Percentiles rank a stretch among this genome's conserved stretches.
These are phyloP conservation scores for Thaleichthys pacificus DNA, from an alignment of 2,797 vertebrate species.

Conservation along the genomic window DNA sequence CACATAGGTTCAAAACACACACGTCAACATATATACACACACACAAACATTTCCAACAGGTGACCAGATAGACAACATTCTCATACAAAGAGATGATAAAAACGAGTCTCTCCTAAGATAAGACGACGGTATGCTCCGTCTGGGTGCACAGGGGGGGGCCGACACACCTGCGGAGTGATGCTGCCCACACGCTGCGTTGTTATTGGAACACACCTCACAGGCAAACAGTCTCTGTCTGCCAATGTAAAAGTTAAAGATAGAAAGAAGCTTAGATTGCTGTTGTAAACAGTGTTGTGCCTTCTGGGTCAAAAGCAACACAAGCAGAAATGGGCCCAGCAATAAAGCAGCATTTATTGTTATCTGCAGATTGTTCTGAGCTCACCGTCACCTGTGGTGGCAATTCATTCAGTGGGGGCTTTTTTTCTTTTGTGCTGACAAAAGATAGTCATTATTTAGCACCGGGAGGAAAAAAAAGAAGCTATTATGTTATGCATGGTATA, in stretches of 20 bases:
- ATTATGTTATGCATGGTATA: not conserved
- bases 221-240: not conserved
- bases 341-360: not conserved
- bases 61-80: not conserved
- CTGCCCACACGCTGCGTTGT: not conserved
- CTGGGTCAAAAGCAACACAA: not conserved
- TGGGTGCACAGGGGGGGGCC: not conserved
- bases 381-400: not conserved
- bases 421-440: not conserved
- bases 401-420: not conserved
- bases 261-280: not conserved
- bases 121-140: not conserved
- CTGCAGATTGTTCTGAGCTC: not conserved
- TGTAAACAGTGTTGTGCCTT: not conserved
- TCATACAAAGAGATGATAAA: slow-evolving; percentile 3
- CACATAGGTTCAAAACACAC: not conserved
- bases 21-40: slow-evolving; percentile 5
- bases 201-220: slow-evolving; percentile 1
- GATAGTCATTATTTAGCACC: not conserved
- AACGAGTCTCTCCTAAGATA: not conserved
- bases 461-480: not conserved
- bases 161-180: not conserved
- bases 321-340: not conserved
- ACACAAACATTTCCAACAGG: not conserved
- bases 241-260: not conserved